These are phyloP conservation scores for Nyctalus aviator DNA, from an alignment of 2,797 vertebrate species.

Conservation along the genomic window DNA sequence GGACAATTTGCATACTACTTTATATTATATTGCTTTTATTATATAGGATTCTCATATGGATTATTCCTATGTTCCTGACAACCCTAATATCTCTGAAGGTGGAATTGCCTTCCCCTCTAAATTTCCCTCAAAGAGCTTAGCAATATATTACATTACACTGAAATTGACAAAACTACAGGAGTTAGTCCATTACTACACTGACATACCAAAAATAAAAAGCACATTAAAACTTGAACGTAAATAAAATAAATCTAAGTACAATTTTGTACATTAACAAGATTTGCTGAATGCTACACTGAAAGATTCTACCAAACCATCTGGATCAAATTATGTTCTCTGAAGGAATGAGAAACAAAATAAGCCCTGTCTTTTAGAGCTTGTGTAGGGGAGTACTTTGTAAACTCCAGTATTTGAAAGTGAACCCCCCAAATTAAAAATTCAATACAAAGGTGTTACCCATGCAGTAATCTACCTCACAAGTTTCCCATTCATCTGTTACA, in stretches of 20 bases:
- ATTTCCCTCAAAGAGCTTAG: not conserved
- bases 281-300: not conserved
- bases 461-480: not conserved
- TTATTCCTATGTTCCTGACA: slow-evolving; percentile 15
- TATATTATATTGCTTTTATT: too few relatives aligned
- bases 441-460: slow-evolving; percentile 3
- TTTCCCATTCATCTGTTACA: slow-evolving; percentile 50
- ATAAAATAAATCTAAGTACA: slow-evolving; percentile 9
- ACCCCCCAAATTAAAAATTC: slow-evolving; percentile 36
- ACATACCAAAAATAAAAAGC: not conserved
- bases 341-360: slow-evolving; percentile 50
- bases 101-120: not conserved
- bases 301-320: slow-evolving; percentile 34
- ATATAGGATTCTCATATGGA: not conserved
- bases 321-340: slow-evolving; percentile 45
- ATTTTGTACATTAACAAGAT: not conserved
- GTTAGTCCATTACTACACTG: not conserved
- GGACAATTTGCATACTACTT: too few relatives aligned
- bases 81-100: slow-evolving; percentile 8
- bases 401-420: slow-evolving; percentile 48
- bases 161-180: not conserved
- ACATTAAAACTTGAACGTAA: slow-evolving; percentile 28
- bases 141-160: not conserved
- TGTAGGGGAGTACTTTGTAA: slow-evolving; percentile 34
- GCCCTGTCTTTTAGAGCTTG: not conserved